Evolutionary conservation across 2,797 vertebrate species (phyloP).

Genomic region (Aphelocoma californica): DNA sequence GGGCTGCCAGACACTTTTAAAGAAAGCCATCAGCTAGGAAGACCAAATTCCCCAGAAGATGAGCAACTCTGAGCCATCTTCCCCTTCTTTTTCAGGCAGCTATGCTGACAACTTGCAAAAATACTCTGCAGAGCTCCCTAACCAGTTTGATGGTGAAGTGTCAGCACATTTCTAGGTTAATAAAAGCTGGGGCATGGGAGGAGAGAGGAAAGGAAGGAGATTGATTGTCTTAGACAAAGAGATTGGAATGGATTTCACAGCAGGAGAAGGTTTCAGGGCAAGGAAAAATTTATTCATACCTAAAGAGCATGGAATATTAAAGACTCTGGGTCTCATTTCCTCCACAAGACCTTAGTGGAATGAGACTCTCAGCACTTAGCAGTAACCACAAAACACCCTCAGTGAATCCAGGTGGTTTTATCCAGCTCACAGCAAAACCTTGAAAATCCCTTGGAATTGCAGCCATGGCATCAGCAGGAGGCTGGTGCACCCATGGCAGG

Average conservation of each 20-base stretch:
- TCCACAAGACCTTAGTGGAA: background rate
- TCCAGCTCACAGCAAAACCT: background rate
- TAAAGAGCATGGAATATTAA: conserved; percentile 19
- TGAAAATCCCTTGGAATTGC: background rate
- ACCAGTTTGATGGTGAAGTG: background rate
- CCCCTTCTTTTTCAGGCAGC: background rate
- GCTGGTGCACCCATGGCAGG: background rate
- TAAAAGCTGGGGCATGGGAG: background rate
- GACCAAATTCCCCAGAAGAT: background rate
- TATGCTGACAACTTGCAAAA: background rate
- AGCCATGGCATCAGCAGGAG: background rate
- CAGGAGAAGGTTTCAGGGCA: background rate
- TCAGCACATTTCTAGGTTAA: conserved; percentile 24
- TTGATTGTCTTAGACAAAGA: background rate
- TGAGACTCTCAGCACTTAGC: background rate
- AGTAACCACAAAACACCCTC: background rate
- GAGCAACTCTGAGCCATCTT: background rate
- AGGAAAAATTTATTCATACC: conserved; percentile 29
- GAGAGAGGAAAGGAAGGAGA: background rate
- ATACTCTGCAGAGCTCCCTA: background rate
- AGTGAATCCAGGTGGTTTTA: background rate
- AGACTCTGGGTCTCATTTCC: background rate
- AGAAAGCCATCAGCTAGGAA: background rate
- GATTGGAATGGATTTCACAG: conserved; percentile 25
- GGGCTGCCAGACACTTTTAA: background rate